These are phyloP conservation scores for Hyalella azteca DNA, from an alignment of 2,888 invertebrate genomes.

Conservation along the genomic window DNA sequence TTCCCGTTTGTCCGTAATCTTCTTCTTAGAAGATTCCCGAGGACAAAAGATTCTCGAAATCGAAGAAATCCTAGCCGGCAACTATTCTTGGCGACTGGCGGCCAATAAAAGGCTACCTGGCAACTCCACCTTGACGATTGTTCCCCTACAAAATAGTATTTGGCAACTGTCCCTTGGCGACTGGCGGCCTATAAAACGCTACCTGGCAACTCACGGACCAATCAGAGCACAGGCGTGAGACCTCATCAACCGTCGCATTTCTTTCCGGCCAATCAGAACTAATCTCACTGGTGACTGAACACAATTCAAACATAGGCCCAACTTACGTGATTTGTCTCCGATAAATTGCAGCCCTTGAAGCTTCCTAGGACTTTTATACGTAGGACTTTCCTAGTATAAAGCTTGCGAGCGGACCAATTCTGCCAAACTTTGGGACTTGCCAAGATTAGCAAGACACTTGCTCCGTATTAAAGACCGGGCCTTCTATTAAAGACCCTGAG, in stretches of 20 bases:
- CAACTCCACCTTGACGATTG: too few relatives aligned
- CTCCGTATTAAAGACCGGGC: background rate
- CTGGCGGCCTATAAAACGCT: background rate
- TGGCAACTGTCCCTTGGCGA: background rate
- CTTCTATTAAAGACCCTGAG: too few relatives aligned
- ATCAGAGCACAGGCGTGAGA: background rate
- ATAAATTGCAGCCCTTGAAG: background rate
- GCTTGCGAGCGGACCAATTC: background rate
- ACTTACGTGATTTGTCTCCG: slow-evolving; percentile 26
- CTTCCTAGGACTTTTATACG: background rate
- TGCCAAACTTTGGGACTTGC: background rate
- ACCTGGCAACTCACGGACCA: slow-evolving; percentile 14
- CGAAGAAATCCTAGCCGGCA: slow-evolving; percentile 16
- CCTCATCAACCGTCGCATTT: slow-evolving; percentile 37
- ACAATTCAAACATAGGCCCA: slow-evolving; percentile 26
- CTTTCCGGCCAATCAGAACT: slow-evolving; percentile 35
- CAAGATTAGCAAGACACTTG: background rate
- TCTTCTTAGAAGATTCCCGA: slow-evolving; percentile 10
- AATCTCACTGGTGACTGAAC: slow-evolving; percentile 32
- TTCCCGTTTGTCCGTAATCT: background rate
- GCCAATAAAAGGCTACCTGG: background rate
- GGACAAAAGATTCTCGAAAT: background rate
- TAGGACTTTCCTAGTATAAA: background rate
- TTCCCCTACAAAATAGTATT: background rate
- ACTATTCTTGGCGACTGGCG: background rate